These are phyloP conservation scores for Gadopsis bispinosus DNA, from an alignment of 2,797 vertebrate genomes.

Conservation along the genomic window DNA sequence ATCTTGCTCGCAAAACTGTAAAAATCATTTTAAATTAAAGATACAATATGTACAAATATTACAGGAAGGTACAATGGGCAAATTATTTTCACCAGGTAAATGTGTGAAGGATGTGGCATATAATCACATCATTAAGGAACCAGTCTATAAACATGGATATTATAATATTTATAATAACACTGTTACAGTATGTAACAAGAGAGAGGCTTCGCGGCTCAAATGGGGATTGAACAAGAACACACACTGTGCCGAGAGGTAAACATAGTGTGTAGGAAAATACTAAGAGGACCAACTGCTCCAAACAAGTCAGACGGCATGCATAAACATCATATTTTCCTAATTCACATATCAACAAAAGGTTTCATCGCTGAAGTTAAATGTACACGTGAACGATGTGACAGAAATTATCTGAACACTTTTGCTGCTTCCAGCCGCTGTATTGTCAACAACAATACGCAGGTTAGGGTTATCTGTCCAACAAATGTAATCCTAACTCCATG, in stretches of 20 bases:
- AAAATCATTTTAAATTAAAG: conserved; percentile 49
- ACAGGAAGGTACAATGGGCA: not conserved
- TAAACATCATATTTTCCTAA: not conserved
- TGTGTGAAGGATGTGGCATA: not conserved
- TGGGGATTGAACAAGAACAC: not conserved
- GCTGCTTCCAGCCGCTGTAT: too few relatives aligned
- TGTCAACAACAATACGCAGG: too few relatives aligned
- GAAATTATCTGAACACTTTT: not conserved
- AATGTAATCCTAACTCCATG: not conserved
- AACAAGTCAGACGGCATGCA: not conserved
- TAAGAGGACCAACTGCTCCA: not conserved
- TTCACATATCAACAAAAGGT: not conserved
- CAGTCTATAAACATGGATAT: not conserved
- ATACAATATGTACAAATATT: conserved; percentile 1
- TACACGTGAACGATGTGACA: not conserved
- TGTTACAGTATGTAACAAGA: not conserved
- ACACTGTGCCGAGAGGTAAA: not conserved
- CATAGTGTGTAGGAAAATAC: conserved; percentile 11
- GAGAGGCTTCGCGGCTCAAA: not conserved
- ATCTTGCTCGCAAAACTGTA: conserved; percentile 64
- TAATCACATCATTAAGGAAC: not conserved
- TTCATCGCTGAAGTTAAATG: not conserved
- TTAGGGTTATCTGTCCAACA: not conserved
- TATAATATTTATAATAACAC: too few relatives aligned
- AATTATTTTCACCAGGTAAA: not conserved